Evolutionary conservation across 2,113 vertebrate genomes (phyloP).

Genomic region (Dolichallabes microphthalmus): DNA sequence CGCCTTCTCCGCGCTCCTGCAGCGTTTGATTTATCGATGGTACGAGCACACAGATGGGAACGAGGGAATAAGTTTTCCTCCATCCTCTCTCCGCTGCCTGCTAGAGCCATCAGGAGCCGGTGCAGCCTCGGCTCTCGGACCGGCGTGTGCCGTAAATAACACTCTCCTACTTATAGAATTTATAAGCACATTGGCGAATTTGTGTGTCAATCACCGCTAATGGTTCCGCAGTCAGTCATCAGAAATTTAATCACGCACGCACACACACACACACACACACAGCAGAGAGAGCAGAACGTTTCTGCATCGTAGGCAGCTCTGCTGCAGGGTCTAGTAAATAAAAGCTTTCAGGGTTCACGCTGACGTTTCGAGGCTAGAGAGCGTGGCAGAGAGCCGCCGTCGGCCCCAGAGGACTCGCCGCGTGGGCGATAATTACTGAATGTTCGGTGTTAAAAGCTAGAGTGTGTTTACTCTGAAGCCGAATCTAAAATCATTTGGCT

Average conservation of each 20-base stretch:
- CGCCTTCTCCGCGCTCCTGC: background rate
- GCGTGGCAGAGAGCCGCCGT: background rate
- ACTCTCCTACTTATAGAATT: background rate
- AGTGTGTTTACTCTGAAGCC: background rate
- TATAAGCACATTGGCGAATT: conserved; percentile 12
- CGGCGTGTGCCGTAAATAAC: background rate
- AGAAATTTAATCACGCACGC: background rate
- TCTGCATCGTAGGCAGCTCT: background rate
- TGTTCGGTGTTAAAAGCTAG: conserved; percentile 42
- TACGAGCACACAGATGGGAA: background rate
- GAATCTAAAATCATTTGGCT: background rate
- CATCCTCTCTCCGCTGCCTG: background rate
- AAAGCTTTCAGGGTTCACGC: background rate
- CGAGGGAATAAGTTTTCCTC: background rate
- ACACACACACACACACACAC: background rate
- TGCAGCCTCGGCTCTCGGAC: background rate
- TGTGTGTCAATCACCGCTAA: background rate
- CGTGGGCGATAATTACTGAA: conserved; percentile 44
- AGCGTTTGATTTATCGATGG: background rate
- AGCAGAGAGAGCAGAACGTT: background rate
- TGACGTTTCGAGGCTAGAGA: background rate
- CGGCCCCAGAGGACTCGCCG: conserved; percentile 2
- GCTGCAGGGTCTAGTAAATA: conserved; percentile 6
- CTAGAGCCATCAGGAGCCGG: background rate
- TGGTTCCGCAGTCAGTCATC: background rate